phyloP scores from a whole-genome alignment of 1,140 invertebrate species.

The Drosophila elegans region DNA sequence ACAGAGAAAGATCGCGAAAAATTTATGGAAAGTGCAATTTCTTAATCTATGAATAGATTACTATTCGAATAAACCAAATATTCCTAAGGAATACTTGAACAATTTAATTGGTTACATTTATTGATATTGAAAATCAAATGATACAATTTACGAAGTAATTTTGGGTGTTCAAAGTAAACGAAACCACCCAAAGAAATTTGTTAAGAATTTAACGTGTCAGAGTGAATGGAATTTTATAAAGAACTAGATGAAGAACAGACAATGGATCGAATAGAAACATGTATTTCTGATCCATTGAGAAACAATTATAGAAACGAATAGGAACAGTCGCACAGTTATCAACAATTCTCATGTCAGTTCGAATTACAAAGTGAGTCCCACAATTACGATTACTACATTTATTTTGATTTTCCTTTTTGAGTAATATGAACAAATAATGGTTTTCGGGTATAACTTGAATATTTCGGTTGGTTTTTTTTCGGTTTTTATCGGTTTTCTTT shows the following conservation, averaged over 20 bases:
- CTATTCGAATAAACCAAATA: slow-evolving; percentile 17
- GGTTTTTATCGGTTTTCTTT: neutral
- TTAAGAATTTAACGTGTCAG: too few species aligned
- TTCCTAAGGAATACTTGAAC: slow-evolving; percentile 8
- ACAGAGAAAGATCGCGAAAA: neutral
- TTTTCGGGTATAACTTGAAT: slow-evolving; percentile 35
- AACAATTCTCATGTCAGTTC: neutral
- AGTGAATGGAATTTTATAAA: too few species aligned
- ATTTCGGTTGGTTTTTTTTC: slow-evolving; percentile 2
- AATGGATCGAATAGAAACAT: neutral
- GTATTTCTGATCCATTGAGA: neutral
- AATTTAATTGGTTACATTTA: neutral
- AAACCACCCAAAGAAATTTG: too few species aligned
- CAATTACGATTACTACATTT: slow-evolving; percentile 32
- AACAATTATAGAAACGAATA: neutral
- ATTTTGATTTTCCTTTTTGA: slow-evolving; percentile 26
- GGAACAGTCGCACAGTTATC: neutral
- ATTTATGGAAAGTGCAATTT: neutral
- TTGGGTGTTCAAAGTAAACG: too few species aligned
- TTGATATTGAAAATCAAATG: too few species aligned
- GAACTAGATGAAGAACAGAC: neutral
- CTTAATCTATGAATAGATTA: slow-evolving; percentile 13
- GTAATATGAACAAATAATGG: slow-evolving; percentile 18
- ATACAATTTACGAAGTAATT: neutral
- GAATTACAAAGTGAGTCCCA: slow-evolving; percentile 21